phyloP scores from a whole-genome alignment of 1,140 invertebrate species.

The Spodoptera frugiperda region DNA sequence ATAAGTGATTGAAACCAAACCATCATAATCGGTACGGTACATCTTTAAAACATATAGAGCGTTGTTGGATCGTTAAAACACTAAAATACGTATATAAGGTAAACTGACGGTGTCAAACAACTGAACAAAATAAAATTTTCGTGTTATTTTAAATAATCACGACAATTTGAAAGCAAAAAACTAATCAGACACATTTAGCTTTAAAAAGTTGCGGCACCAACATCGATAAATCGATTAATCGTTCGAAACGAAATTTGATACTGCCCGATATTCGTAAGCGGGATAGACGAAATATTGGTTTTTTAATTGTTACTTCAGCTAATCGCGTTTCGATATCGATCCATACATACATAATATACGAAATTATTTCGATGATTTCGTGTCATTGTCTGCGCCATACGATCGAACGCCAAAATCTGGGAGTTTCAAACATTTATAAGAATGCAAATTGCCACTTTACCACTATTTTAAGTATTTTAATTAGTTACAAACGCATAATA shows the following conservation, averaged over 20 bases:
- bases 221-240: neutral
- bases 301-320: neutral
- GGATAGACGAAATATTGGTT: neutral
- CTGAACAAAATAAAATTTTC: no score
- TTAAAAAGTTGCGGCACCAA: neutral
- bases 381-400: neutral
- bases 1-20: no score
- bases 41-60: no score
- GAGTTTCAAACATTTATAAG: conserved; percentile 24
- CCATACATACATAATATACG: neutral
- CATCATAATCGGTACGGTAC: no score
- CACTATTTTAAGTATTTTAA: conserved; percentile 38
- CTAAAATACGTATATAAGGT: no score
- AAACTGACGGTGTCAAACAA: no score
- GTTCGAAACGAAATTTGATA: neutral
- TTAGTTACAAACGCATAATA: conserved; percentile 28
- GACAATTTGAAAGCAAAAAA: no score
- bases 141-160: no score
- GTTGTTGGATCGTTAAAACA: no score
- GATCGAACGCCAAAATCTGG: conserved; percentile 9
- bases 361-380: neutral
- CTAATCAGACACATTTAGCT: neutral
- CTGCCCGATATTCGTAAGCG: neutral
- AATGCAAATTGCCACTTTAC: conserved; percentile 22
- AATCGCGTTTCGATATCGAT: conserved; percentile 17